These are phyloP conservation scores for human (Homo sapiens) DNA, from an alignment of 2,113 vertebrate genomes.

Conservation along the genomic window DNA sequence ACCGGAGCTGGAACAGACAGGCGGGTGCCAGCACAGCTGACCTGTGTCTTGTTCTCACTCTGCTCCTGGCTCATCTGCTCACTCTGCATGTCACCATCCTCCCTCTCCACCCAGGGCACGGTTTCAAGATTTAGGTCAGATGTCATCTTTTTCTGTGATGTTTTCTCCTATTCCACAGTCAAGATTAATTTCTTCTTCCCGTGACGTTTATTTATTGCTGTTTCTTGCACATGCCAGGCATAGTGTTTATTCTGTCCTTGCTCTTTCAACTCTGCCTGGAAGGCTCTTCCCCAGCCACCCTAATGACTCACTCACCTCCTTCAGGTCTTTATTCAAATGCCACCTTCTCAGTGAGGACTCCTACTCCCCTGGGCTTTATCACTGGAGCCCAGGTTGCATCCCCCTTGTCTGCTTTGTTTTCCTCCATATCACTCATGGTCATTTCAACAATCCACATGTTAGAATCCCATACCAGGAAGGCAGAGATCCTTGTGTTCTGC, in stretches of 20 bases:
- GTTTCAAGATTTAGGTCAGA: neutral
- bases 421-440: neutral
- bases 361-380: too few relatives aligned
- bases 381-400: neutral
- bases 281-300: neutral
- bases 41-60: rapidly evolving
- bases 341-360: neutral
- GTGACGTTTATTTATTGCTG: neutral
- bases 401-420: neutral
- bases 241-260: neutral
- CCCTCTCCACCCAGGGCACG: neutral
- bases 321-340: neutral
- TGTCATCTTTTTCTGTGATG: neutral
- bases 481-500: neutral
- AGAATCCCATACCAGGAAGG: neutral
- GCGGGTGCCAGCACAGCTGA: rapidly evolving
- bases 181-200: neutral
- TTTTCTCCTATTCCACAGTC: neutral
- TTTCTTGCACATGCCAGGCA: neutral
- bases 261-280: neutral
- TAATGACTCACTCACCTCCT: neutral
- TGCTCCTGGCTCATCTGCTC: rapidly evolving
- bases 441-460: neutral
- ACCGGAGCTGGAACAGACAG: neutral
- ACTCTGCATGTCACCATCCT: rapidly evolving